Conservation (phyloP, 1,140 invertebrate genomes). For the Hycleus phaleratus region DNA sequence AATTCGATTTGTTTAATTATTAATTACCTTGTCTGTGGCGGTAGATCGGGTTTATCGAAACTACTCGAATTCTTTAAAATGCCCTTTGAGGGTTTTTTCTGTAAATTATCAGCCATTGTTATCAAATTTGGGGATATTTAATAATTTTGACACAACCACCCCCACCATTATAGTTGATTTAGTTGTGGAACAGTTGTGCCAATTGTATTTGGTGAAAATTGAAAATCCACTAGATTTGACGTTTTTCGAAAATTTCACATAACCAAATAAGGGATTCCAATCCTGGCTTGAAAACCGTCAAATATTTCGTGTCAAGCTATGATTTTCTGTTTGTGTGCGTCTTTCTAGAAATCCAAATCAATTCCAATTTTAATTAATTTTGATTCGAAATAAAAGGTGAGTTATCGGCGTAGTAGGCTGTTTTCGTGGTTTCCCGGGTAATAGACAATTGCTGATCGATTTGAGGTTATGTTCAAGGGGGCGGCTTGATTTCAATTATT, state of each 20-base stretch:
- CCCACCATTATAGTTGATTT: no score
- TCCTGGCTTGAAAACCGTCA: conserved; percentile 6
- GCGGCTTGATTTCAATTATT: no score
- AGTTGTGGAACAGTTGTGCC: no score
- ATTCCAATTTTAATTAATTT: background rate
- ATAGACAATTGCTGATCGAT: no score
- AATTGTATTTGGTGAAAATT: background rate
- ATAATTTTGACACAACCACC: no score
- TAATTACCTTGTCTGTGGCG: conserved; percentile 27
- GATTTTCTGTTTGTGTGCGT: background rate
- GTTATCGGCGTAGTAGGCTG: background rate
- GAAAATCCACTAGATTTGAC: conserved; percentile 22
- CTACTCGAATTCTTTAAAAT: conserved; percentile 88
- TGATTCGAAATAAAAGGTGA: background rate
- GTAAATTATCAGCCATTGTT: conserved; percentile 40
- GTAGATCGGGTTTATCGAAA: conserved; percentile 66
- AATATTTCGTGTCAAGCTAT: conserved; percentile 17
- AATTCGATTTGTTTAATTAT: background rate
- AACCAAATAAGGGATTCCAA: conserved; percentile 36
- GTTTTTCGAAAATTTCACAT: conserved; percentile 34
- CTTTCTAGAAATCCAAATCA: background rate
- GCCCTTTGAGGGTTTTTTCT: conserved; percentile 77
- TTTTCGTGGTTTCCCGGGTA: no score
- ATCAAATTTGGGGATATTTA: no score
- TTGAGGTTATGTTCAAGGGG: no score